These are phyloP conservation scores for Lucifuga dentata DNA, from an alignment of 2,113 vertebrate genomes.

Conservation along the genomic window DNA sequence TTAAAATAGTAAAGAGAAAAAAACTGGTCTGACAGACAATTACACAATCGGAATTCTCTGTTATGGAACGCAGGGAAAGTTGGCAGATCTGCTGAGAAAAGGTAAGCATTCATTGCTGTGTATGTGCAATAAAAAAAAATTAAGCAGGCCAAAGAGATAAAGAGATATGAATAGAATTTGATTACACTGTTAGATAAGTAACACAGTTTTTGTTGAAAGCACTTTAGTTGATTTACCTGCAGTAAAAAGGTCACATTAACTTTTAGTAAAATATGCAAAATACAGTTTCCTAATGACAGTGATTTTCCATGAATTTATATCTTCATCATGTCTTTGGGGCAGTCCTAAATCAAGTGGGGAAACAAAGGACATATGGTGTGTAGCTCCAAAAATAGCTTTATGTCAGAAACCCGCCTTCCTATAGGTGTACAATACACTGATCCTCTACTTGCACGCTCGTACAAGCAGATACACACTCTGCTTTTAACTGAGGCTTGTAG, in stretches of 20 bases:
- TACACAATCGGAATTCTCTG: slow-evolving; percentile 67
- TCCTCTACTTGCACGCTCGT: slow-evolving; percentile 14
- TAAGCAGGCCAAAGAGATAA: not conserved
- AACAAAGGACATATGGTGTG: slow-evolving; percentile 25
- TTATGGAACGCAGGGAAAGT: slow-evolving; percentile 45
- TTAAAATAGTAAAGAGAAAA: slow-evolving; percentile 60
- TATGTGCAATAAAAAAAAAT: not conserved
- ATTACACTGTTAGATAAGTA: no score
- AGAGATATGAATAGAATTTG: not conserved
- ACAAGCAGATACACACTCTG: slow-evolving; percentile 22
- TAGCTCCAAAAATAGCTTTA: slow-evolving; percentile 43
- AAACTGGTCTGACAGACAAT: slow-evolving; percentile 74
- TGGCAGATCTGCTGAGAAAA: slow-evolving; percentile 36
- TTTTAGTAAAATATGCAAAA: not conserved
- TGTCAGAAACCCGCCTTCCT: slow-evolving; percentile 21
- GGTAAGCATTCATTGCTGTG: slow-evolving; percentile 3
- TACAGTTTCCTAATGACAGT: no score
- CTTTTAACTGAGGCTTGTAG: not conserved
- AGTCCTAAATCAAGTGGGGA: slow-evolving; percentile 2
- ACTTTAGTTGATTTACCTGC: no score
- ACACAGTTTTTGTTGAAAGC: no score
- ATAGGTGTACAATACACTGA: slow-evolving; percentile 15
- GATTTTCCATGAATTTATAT: not conserved
- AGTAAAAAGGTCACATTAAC: no score
- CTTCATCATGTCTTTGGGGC: not conserved